Evolutionary conservation across 2,113 vertebrate species (phyloP).

Genomic region (Alligator sinensis): DNA sequence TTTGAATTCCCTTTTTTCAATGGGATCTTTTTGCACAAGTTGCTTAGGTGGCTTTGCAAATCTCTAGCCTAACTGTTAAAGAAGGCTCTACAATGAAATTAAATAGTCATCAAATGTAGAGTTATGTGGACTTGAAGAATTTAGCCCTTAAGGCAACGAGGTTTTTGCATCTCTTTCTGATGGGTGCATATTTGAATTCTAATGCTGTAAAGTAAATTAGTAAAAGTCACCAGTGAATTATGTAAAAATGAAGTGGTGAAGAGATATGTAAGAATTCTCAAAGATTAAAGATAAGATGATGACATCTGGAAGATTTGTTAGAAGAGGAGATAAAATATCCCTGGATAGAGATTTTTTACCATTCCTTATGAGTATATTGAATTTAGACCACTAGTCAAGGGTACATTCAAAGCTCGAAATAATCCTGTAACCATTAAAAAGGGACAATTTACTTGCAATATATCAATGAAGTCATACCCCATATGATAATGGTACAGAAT

Average conservation of each 20-base stretch:
- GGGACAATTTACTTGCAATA: background rate
- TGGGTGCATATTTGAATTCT: background rate
- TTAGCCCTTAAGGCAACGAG: background rate
- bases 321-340: background rate
- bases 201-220: background rate
- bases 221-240: background rate
- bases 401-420: background rate
- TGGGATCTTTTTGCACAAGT: background rate
- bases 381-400: background rate
- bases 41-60: background rate
- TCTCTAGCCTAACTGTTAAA: background rate
- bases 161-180: background rate
- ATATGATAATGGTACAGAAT: background rate
- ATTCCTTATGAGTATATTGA: rapidly evolving
- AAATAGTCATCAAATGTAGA: background rate
- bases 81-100: background rate
- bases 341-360: background rate
- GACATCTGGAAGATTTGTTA: background rate
- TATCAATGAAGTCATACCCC: background rate
- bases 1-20: background rate
- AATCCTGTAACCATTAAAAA: background rate
- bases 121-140: background rate
- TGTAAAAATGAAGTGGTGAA: background rate
- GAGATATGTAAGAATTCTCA: background rate
- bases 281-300: background rate